Evolutionary conservation across 1,140 invertebrate species (phyloP), one percentile per base, ranked within the genome.

Genomic region (Potamilus streckersoni): DNA sequence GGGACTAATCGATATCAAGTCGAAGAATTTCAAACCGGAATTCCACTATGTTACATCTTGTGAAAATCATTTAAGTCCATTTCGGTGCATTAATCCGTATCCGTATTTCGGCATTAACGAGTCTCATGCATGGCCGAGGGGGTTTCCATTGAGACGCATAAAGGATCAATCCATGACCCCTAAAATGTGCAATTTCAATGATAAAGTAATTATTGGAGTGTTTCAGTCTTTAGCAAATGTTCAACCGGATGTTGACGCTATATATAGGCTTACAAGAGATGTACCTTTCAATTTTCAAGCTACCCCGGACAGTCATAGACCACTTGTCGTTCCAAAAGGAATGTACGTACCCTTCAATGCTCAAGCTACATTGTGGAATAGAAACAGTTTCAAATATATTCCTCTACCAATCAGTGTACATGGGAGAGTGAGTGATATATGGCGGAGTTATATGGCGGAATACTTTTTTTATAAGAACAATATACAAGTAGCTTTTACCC

Each of bases 191-290:
- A 49, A 17, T 17, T 27, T 17, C 63, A 61, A 23, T 27, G 12
- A 16, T 12, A 6, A 15, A 3, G 64, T 27, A n/a, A 63, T 66
- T n/a, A 19, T 79, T 27, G 77, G 73, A 3, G 56, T 74, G 19
- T 56, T 79, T 23, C 77, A 79, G 49, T 74, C 73, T 17, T 56
- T 79, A 27, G 78, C 73, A 16, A 69, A 79, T 61, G 23, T 61
- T 49, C 63, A 79, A 64, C 73, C 78, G 0, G 78, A 79, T 65
- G 73, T 79, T 12, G 73, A 79, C 56, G 78, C 78, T 64, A 72
- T 79, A 58, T 79, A 69, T 69, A 69, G 78, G 55, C 57, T 79
- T 12, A 79, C 70, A 58, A 65, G 67, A 16, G 66, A 72, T n/a
- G 62, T 65, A 2, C 73, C 73, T 11, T 76, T 73, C 67, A 69